Base-by-base conservation (phyloP, 2,113 vertebrate genomes). In the Cettia cetti region DNA sequence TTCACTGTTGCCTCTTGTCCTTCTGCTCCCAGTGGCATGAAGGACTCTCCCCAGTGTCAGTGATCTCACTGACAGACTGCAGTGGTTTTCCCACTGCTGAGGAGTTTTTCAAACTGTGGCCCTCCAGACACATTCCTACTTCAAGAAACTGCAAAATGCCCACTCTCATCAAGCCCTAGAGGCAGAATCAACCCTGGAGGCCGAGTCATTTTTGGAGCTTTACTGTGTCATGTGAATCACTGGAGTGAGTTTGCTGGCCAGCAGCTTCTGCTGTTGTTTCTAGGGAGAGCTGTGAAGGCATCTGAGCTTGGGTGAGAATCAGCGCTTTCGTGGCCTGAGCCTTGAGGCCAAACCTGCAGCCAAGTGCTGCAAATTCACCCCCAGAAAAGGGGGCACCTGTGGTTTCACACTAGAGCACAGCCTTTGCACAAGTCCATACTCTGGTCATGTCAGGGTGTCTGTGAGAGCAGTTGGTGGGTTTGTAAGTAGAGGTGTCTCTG, bases 361-460 rank as follows among this genome's bases (percentile, higher is more conserved):
- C 61, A 81, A 49, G 2, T 49, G 37, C 63, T 69, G 49, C n/a
- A 61, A 57, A 54, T 83, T 49, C 42, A 39, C 11, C 21, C 31
- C 33, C 37, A 50, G 60, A 37, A 66, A 18, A 27, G 13, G 15
- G 23, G 35, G 16, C 20, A 16, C 9, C 52, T 50, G 20, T 84
- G 44, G 13, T 39, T 78, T 40, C 2, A 2, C 5, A 0, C 20
- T 9, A 3, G 45, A 54, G 47, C 50, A 24, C 22, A 47, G 37
- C 35, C 30, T 50, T 54, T 1, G 0, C 13, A 0, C 37, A 16
- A 60, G 49, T 20, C 37, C 19, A 2, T 35, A 1, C 30, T 37
- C 33, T 16, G 16, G 17, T 53, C 12, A 6, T 0, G 0, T 0
- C 49, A 44, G 49, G 35, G 13, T 2, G 1, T 24, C 24, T 53